Base-by-base conservation (phyloP, 2,888 invertebrate genomes). In the Operophtera brumata region DNA sequence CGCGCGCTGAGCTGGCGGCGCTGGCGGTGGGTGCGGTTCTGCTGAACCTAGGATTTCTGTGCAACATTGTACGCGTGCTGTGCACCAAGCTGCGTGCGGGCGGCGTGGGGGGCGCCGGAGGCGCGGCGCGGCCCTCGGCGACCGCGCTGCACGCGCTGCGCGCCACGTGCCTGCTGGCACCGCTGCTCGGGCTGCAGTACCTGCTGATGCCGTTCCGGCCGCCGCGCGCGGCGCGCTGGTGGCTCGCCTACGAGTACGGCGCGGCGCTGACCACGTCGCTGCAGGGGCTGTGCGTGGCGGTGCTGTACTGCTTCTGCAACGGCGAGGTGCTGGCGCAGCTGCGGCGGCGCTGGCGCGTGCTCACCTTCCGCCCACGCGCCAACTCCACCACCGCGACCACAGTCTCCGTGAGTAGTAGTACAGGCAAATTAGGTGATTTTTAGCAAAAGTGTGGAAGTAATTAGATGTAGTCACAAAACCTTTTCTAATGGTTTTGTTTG, bases 281-380 rank as follows among this genome's bases (percentile, higher is more conserved):
- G 84, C 93, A 98, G 95, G 98, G 98, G 57, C 92, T 97, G 56
- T 96, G 96, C 81, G 97, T 98, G 48, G 96, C 98, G 34, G 93
- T 96, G 60, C 92, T 98, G 46, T 97, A 96, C 88, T 97, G 97
- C 82, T 98, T 98, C 92, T 96, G 95, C 91, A 98, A 98, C 80
- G 97, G 97, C 64, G 98, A 98, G 93, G 98, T 98, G 85, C 93
- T 96, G 70, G 95, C 96, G 60, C 96, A 96, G 85, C 92, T 96
- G 75, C 94, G 95, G 71, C 92, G 96, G 58, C 94, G 94, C 81
- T 96, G 95, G 95, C 93, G 95, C 80, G 96, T 94, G 93, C 93
- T 95, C 44, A 94, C 93, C 70, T 94, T 95, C 79, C 92, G 96
- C 47, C 94, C 95, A 55, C 92, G 96, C 59, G 94, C 95, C 62